Evolutionary conservation across 2,888 invertebrate species (phyloP).

Genomic region (Drosophila robusta): DNA sequence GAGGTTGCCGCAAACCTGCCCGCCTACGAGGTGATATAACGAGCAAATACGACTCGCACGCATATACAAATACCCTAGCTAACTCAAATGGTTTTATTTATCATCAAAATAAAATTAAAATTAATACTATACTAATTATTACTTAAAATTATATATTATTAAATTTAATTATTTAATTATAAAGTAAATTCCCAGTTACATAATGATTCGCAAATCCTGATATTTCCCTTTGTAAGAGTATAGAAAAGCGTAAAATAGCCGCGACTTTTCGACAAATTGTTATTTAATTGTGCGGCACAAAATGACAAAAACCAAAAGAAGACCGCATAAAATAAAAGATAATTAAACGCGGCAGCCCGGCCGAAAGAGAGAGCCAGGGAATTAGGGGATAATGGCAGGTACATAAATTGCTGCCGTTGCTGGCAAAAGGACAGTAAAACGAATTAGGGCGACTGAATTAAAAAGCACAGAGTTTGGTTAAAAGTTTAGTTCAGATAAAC

Average conservation of each 20-base stretch:
- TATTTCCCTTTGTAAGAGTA: slow-evolving; percentile 11
- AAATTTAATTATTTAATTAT: no score
- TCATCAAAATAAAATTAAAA: no score
- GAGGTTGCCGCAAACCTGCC: slow-evolving; percentile 13
- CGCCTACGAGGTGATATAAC: slow-evolving; percentile 33
- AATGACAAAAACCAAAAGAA: slow-evolving; percentile 38
- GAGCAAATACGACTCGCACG: background rate
- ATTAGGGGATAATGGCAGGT: slow-evolving; percentile 39
- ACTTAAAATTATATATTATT: no score
- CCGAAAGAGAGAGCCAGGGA: slow-evolving; percentile 23
- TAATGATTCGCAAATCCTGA: background rate
- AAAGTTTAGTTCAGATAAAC: slow-evolving; percentile 7
- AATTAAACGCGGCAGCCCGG: slow-evolving; percentile 28
- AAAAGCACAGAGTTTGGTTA: background rate
- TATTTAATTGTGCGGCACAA: slow-evolving; percentile 67
- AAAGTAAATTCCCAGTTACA: no score
- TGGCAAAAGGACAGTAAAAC: slow-evolving; percentile 41
- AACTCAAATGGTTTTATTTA: background rate
- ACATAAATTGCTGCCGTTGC: slow-evolving; percentile 11
- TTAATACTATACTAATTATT: no score
- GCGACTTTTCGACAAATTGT: slow-evolving; percentile 60
- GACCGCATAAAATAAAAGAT: slow-evolving; percentile 28
- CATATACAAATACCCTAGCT: slow-evolving; percentile 4
- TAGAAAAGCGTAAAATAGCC: slow-evolving; percentile 34
- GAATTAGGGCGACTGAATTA: slow-evolving; percentile 22